Evolutionary conservation across 2,113 vertebrate genomes (phyloP), one percentile per base, ranked within the genome.

Genomic region (Platycercus adscitus): DNA sequence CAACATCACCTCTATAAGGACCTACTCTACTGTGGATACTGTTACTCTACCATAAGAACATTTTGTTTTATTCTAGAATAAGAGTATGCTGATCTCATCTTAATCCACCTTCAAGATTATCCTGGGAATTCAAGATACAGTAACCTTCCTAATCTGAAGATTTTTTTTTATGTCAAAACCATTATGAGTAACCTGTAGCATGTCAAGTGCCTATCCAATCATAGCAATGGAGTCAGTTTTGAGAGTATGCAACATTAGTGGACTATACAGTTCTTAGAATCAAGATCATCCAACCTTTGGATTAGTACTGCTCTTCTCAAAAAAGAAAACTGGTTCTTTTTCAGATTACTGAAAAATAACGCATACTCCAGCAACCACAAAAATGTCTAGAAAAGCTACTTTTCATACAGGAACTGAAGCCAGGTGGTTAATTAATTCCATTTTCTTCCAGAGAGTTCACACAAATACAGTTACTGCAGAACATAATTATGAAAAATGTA

Each of bases 361-460:
- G 19, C 73, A 69, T 75, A 94, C 75, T 91, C 64, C 91, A 95
- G 89, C 65, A 94, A 91, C 85, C 4, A 5, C 29, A 4, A 91
- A 68, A 37, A 94, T 60, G 46, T 65, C 90, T 95, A 68, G 46
- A 95, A 93, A 73, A 71, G 79, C 84, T 93, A 64, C 65, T 94
- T 96, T 83, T 72, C 86, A 93, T 79, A 91, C 46, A 91, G 95
- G 72, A 97, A 82, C 69, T 88, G 83, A 95, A 94, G 89, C 93
- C 97, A 98, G 95, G 97, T 97, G 95, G 93, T 95, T 98, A 97
- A 98, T 98, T 97, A 97, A 98, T 97, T 98, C 90, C 87, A 83
- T 94, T 96, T 95, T 95, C 80, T 95, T 96, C 88, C 94, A 97
- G 76, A 97, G 96, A 93, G 81, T 96, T 97, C 94, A 96, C 81